Conservation (phyloP, 2,888 invertebrate species). For the Sabellastarte sp. region DNA sequence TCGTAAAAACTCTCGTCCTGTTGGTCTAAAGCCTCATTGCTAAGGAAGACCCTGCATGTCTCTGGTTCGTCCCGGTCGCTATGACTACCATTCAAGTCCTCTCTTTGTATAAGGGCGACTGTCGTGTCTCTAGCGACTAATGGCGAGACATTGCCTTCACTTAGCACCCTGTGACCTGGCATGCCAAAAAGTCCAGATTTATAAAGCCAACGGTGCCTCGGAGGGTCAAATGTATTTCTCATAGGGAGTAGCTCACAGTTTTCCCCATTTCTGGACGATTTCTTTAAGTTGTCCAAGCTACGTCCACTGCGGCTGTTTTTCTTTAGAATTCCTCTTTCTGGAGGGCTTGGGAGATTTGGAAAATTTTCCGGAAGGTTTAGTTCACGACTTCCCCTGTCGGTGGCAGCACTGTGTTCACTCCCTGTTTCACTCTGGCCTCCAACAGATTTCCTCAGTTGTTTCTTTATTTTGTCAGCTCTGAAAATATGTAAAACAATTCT, state of each 20-base stretch:
- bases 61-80: too few species aligned
- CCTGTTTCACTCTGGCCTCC: conserved; percentile 15
- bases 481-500: too few species aligned
- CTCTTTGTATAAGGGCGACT: not conserved
- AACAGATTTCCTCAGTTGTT: conserved; percentile 21
- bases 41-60: too few species aligned
- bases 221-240: not conserved
- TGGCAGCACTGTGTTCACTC: conserved; percentile 17
- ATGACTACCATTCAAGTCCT: too few species aligned
- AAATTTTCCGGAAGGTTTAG: conserved; percentile 14
- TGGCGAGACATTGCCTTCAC: not conserved
- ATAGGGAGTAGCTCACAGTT: not conserved
- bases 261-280: not conserved
- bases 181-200: not conserved
- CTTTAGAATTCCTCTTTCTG: not conserved
- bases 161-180: not conserved
- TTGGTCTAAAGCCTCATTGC: too few species aligned
- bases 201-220: not conserved
- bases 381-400: conserved; percentile 19
- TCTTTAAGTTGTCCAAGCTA: not conserved
- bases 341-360: not conserved
- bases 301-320: not conserved
- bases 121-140: not conserved
- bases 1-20: not conserved
- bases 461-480: conserved; percentile 38